phyloP scores from a whole-genome alignment of 35 echinoderm and acorn worm species.

The Ophioderma brevispina region DNA sequence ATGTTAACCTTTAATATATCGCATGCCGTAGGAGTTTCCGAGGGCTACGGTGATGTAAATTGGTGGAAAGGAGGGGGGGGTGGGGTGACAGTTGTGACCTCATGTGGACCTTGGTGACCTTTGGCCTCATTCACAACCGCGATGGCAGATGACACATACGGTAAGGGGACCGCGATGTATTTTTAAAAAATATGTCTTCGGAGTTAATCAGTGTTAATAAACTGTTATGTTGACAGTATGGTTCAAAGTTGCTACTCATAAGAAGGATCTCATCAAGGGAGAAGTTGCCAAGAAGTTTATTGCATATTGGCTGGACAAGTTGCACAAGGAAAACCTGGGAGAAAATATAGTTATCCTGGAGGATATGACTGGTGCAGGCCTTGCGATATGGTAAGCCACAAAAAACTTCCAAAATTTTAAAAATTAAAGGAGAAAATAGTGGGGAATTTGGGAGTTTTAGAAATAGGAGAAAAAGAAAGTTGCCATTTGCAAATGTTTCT shows the following conservation, averaged over 20 bases:
- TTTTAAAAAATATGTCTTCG: background rate
- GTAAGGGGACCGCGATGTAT: background rate
- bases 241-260: conserved; percentile 65
- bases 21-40: too few relatives aligned
- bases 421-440: too few relatives aligned
- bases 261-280: conserved; percentile 52
- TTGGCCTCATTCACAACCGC: too few relatives aligned
- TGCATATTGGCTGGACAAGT: conserved; percentile 85
- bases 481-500: too few relatives aligned
- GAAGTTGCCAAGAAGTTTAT: conserved; percentile 68
- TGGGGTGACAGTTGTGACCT: too few relatives aligned
- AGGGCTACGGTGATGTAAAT: background rate
- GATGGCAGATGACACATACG: too few relatives aligned
- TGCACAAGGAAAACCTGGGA: conserved; percentile 66
- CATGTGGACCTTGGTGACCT: too few relatives aligned
- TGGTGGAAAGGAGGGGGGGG: background rate
- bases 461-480: too few relatives aligned
- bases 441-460: too few relatives aligned
- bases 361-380: conserved; percentile 82
- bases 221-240: conserved; percentile 53
- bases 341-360: conserved; percentile 58
- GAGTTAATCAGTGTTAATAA: too few relatives aligned
- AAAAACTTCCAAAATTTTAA: too few relatives aligned
- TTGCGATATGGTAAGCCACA: conserved; percentile 97
- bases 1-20: too few relatives aligned